Evolutionary conservation across 2,888 invertebrate species (phyloP), one percentile per base, ranked within the genome.

Genomic region (Drosophila neoperkinsi): DNA sequence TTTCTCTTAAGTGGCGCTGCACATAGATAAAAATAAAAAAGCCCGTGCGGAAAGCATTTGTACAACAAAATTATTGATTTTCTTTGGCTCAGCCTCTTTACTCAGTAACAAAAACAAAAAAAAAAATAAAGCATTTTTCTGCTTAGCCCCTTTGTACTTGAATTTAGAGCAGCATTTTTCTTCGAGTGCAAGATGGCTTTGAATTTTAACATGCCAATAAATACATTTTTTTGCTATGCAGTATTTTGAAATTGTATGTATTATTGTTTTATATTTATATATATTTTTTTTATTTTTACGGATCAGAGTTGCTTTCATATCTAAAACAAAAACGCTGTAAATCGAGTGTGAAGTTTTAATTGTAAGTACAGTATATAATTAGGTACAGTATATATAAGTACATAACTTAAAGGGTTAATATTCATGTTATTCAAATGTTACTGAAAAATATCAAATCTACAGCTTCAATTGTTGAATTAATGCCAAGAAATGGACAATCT

Each of bases 41-140:
- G 57, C 30, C 53, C 57, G 50, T 68, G 76, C 67, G 62, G 63
- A 60, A 61, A 73, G 30, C 60, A 58, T 53, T 80, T 71, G 58
- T 51, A 51, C 58, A 58, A 38, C 25, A 46, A 70, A 76, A 70
- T 59, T 88, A 86, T 86, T 79, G 86, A 86, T 86, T 86, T 90
- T 64, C 59, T 55, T 49, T 38, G 34, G 21, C 31, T 21, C 21
- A 16, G 28, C n/a, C 28, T 57, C 18, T n/a, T 56, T 4, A 16
- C 4, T 16, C 7, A 9, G 16, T n/a, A 41, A n/a, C 41, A 41
- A 41, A 36, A 43, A 2, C n/a, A 4, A n/a, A 18, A 9, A 18
- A 6, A 13, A 43, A 21, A 2, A 21, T 0, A 16, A 21, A 46
- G 7, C 4, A 9, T 9, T 31, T 49, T 49, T 18, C n/a, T 16